Percentiles rank a stretch among this genome's conserved stretches.
phyloP scores from a whole-genome alignment of 2,888 invertebrate species.

The Phortica okadai region DNA sequence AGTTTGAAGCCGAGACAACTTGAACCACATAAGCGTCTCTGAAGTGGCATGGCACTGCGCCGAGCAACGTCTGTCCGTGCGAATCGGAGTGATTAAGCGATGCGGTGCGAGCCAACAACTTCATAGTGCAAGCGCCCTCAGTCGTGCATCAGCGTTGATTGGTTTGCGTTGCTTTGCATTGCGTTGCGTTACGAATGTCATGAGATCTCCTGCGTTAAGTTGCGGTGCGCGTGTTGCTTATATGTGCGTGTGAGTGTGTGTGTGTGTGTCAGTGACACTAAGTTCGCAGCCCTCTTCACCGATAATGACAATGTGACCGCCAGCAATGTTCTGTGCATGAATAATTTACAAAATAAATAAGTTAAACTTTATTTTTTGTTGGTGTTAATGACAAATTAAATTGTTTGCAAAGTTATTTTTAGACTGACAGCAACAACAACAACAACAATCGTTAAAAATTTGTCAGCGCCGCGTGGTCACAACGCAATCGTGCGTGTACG shows the following conservation, averaged over 20 bases:
- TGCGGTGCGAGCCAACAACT: too few species aligned
- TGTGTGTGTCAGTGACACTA: conserved; percentile 3
- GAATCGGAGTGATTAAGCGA: neutral
- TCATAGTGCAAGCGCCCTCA: neutral
- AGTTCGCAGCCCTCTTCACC: neutral
- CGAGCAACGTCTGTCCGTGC: neutral
- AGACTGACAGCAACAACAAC: conserved; percentile 20
- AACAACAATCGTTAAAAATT: conserved; percentile 49
- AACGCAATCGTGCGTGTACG: neutral
- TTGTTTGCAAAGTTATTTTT: conserved; percentile 58
- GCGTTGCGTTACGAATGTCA: too few species aligned
- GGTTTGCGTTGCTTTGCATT: neutral
- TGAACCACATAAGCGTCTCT: neutral
- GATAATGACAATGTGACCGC: too few species aligned
- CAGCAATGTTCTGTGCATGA: too few species aligned
- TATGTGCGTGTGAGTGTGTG: neutral
- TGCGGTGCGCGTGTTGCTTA: too few species aligned
- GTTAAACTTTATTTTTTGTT: conserved; percentile 20
- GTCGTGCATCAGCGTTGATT: neutral
- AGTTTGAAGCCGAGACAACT: neutral
- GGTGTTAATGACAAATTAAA: conserved; percentile 72
- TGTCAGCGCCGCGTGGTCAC: conserved; percentile 40
- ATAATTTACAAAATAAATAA: too few species aligned
- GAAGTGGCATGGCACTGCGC: neutral
- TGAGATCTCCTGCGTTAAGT: too few species aligned